Base-by-base conservation (phyloP, 1,140 invertebrate genomes). In the Drosophila orena region DNA sequence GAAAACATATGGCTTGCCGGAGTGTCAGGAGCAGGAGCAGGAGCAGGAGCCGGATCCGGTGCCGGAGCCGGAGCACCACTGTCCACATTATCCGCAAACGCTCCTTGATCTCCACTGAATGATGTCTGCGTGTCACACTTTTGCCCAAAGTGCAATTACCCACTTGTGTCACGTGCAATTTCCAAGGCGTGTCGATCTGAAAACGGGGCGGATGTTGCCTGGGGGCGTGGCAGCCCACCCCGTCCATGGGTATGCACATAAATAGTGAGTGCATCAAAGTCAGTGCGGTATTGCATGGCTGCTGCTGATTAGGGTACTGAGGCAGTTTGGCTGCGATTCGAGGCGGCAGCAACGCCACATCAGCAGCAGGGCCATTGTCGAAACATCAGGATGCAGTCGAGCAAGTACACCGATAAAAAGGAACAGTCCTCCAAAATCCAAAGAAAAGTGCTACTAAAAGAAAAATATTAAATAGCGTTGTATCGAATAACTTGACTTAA, bases 151-250 rank as follows among this genome's bases (percentile, higher is more conserved):
- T 79, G 66, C 76, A 84, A 84, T 84, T 84, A 84, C 72, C 77
- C 72, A 79, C 79, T 84, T 84, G 71, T 79, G 76, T 79, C 66
- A 84, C 81, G 76, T 84, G 79, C 79, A 69, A 57, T 58, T 61
- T 40, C 50, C 37, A 44, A 20, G 66, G 20, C 27, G 37, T 46
- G 11, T 34, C 35, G 35, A n/a, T 20, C n/a, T 12, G n/a, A n/a
- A n/a, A n/a, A n/a, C n/a, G 12, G 49, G 47, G 17, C 15, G 17
- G 20, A 14, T 42, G 4, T 2, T 8, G 22, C 14, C n/a, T n/a
- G 40, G 24, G 35, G 42, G 62, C 66, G 66, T 49, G 66, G 66
- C 66, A 47, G 34, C 17, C 30, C 30, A n/a, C 30, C 22, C 40
- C 22, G 30, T 22, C 37, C 46, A 47, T 22, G 58, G 57, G 53